These are phyloP conservation scores for Gerris buenoi DNA, from an alignment of 1,140 invertebrate species.

Conservation along the genomic window DNA sequence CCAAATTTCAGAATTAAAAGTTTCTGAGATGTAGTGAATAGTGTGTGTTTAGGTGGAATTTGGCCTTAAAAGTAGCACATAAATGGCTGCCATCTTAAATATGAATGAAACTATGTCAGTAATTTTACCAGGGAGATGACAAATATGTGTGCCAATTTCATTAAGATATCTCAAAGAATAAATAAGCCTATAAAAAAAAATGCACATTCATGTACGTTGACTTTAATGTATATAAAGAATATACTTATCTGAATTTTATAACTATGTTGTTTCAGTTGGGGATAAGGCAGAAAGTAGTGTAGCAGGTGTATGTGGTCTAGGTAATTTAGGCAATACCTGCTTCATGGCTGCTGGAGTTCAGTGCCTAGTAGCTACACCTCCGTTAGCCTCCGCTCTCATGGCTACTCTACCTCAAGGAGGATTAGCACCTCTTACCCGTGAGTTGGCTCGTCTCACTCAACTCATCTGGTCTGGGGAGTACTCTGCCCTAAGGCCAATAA, in stretches of 20 bases:
- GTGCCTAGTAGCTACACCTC: slow-evolving; percentile 40
- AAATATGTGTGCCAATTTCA: too few relatives aligned
- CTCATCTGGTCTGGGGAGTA: slow-evolving; percentile 48
- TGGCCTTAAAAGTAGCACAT: too few relatives aligned
- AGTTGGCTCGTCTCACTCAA: slow-evolving; percentile 40
- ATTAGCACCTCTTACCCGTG: slow-evolving; percentile 30
- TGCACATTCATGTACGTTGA: too few relatives aligned
- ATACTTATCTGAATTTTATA: background rate
- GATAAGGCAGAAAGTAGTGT: background rate
- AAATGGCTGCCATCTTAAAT: too few relatives aligned
- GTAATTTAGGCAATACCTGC: slow-evolving; percentile 53
- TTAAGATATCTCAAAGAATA: too few relatives aligned
- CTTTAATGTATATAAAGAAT: too few relatives aligned
- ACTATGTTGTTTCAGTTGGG: background rate
- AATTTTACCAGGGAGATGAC: too few relatives aligned
- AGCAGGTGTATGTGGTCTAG: slow-evolving; percentile 45
- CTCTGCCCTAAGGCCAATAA: slow-evolving; percentile 38
- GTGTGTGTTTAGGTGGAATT: too few relatives aligned
- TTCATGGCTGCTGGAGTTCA: slow-evolving; percentile 58
- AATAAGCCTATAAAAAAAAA: too few relatives aligned
- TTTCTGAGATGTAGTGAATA: too few relatives aligned
- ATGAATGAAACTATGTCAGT: too few relatives aligned
- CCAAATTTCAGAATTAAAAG: too few relatives aligned
- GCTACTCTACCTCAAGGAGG: slow-evolving; percentile 36
- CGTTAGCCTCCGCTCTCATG: slow-evolving; percentile 37